phyloP scores from a whole-genome alignment of 2,797 vertebrate genomes.

The Eleutherodactylus coqui region DNA sequence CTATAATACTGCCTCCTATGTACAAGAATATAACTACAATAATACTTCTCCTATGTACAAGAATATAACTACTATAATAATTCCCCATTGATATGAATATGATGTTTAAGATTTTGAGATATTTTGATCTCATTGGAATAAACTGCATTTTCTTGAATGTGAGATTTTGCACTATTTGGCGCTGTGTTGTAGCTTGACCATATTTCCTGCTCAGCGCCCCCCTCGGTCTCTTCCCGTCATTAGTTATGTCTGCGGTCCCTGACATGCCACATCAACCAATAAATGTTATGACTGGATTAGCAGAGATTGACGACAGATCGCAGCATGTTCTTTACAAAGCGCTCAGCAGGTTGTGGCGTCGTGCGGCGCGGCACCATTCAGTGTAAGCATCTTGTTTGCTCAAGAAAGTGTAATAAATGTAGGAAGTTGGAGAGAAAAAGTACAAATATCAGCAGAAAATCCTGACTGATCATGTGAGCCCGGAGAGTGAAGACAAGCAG shows the following conservation, averaged over 20 bases:
- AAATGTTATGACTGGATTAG: background rate
- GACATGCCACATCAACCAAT: constrained; percentile 2
- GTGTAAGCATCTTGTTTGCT: background rate
- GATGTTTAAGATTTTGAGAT: background rate
- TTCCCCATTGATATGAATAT: background rate
- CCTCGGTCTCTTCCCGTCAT: background rate
- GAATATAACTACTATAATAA: background rate
- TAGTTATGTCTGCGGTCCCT: background rate
- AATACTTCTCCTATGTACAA: no score
- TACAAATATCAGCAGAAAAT: background rate
- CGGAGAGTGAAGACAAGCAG: background rate
- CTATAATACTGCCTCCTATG: no score
- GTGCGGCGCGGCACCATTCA: background rate
- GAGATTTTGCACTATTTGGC: no score
- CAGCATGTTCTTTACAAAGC: background rate
- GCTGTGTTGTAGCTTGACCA: background rate
- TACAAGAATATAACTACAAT: no score
- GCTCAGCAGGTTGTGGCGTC: background rate
- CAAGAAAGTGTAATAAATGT: constrained; percentile 12
- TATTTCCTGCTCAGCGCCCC: background rate
- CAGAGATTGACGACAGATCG: constrained; percentile 6
- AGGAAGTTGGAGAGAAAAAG: background rate
- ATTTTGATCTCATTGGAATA: no score
- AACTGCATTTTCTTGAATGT: background rate
- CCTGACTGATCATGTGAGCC: no score